Evolutionary conservation across 2,113 vertebrate species (phyloP).

Genomic region (Bombycilla garrulus): DNA sequence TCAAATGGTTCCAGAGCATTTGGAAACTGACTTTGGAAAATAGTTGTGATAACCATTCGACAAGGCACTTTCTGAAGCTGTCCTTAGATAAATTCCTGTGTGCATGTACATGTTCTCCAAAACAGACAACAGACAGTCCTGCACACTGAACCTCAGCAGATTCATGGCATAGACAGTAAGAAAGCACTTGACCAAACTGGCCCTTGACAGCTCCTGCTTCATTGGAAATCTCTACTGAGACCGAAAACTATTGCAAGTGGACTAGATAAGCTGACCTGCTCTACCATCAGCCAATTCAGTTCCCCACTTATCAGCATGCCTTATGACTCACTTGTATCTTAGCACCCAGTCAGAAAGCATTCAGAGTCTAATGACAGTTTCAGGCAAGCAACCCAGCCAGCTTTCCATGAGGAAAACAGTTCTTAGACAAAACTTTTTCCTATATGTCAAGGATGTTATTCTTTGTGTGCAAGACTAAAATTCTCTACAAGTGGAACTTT

Average conservation of each 20-base stretch:
- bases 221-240: not conserved
- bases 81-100: not conserved
- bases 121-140: accelerated
- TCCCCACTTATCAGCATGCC: not conserved
- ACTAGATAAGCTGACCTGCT: not conserved
- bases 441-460: not conserved
- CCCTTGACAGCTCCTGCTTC: not conserved
- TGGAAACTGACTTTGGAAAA: not conserved
- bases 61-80: not conserved
- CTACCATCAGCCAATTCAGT: not conserved
- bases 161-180: not conserved
- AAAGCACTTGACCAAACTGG: not conserved
- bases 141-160: not conserved
- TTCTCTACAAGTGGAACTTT: not conserved
- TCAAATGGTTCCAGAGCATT: not conserved
- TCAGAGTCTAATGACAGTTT: not conserved
- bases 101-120: not conserved
- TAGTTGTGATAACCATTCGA: not conserved
- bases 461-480: not conserved
- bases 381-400: not conserved
- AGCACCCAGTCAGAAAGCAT: not conserved
- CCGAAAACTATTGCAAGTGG: not conserved
- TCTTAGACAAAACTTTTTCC: not conserved
- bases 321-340: not conserved
- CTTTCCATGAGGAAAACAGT: not conserved